Base-by-base conservation (phyloP, 1,140 invertebrate genomes). In the Lasioglossum baleicum region DNA sequence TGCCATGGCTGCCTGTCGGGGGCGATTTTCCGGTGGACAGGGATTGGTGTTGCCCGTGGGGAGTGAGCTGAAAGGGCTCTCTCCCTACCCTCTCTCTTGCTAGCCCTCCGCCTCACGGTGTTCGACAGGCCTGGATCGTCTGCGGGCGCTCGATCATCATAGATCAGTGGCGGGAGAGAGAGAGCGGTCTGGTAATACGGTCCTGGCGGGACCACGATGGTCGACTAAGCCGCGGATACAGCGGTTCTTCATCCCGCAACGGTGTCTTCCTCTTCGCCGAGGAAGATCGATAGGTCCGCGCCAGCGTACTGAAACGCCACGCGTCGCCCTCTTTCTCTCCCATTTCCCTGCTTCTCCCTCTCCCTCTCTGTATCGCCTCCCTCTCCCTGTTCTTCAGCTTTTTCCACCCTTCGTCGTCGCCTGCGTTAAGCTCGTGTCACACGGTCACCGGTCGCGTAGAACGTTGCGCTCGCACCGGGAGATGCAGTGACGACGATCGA, bases 201-300 rank as follows among this genome's bases (percentile, higher is more conserved):
- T 56, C 67, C 53, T 31, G 51, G 71, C 67, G 66, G 74, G 86
- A 63, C 77, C 77, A n/a, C 84, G 84, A 87, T 83, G 75, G 74
- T 87, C 85, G 85, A 86, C 84, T 86, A 86, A 85, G 81, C 84
- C 75, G 40, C 40, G 72, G 80, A 76, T 82, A 64, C 67, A 61
- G 71, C 85, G 75, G 82, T 86, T 87, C 85, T 87, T 86, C 84
- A 84, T 87, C 77, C 83, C 79, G 83, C 85, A 83, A 84, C 83
- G 83, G 58, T 83, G 71, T 76, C 75, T 66, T 84, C 70, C 66
- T 72, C 51, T 64, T 10, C 44, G 44, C 10, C 10, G 44, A 48
- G 44, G 44, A 48, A 48, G 81, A 85, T 87, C 86, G 86, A 87
- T 87, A 87, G 58, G 35, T 84, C 81, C 77, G 86, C 86, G 86